Base-by-base conservation (phyloP, 1,140 invertebrate species). In the Pseudoatta argentina region DNA sequence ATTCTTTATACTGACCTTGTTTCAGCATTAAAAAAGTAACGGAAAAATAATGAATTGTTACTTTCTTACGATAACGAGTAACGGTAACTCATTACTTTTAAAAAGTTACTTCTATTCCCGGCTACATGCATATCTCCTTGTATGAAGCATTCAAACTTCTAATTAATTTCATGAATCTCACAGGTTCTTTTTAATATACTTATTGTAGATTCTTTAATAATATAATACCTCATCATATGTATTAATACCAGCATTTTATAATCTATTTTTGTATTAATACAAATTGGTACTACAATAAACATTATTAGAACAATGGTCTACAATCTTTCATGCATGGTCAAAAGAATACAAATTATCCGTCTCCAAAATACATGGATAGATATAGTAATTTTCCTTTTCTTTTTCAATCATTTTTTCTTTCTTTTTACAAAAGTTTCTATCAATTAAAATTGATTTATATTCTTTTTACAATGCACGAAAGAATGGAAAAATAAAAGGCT, bases 251-350 rank as follows among this genome's bases (percentile, higher is more conserved):
- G 59, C 75, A 71, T 72, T 72, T 81, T 57, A 81, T 57, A 81
- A 81, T 81, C 78, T 81, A 81, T 81, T 81, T 81, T 81, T 81
- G 67, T 81, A 81, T 57, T 81, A 57, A 53, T 81, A 72, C 34
- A 59, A 81, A 71, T 21, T 81, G 51, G 78, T 71, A 81, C 21
- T 81, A 71, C 27, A 81, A 78, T 78, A 78, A 72, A 81, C 16
- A 81, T 81, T 81, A 72, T 71, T 71, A 44, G 16, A 69, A 71
- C 34, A 34, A 44, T 72, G 34, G n/a, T 71, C 51, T 81, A 53
- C 39, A 71, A 81, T 81, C 51, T 81, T 81, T 81, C 78, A 81
- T 81, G 78, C 34, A 18, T 72, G 21, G 16, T 57, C 30, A 64
- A 85, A 63, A 76, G 69, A 18, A 51, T 63, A 63, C 6, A 78